These are phyloP conservation scores for Amphipyra berbera DNA, from an alignment of 2,888 invertebrate species.

Conservation along the genomic window DNA sequence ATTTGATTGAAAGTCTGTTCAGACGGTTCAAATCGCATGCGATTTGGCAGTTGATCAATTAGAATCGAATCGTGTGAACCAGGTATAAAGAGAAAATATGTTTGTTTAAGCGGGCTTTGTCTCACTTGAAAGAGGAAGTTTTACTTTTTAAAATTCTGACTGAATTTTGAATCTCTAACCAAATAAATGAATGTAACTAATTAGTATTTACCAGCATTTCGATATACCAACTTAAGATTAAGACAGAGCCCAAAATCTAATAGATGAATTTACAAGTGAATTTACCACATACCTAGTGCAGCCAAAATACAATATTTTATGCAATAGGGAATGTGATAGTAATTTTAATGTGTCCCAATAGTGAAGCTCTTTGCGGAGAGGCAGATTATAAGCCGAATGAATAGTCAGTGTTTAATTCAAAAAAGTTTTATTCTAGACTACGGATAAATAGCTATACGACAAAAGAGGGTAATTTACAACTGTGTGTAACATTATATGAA, in stretches of 20 bases:
- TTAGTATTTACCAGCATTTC: slow-evolving; percentile 39
- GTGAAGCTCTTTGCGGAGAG: slow-evolving; percentile 6
- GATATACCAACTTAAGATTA: slow-evolving; percentile 5
- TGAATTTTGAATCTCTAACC: neutral
- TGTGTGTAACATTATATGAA: slow-evolving; percentile 35
- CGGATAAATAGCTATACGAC: slow-evolving; percentile 50
- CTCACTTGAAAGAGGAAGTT: neutral
- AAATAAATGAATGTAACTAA: slow-evolving; percentile 2
- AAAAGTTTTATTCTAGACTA: slow-evolving; percentile 37
- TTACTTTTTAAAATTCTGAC: neutral
- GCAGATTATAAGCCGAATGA: slow-evolving; percentile 10
- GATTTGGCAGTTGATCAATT: too few species aligned
- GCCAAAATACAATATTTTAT: slow-evolving; percentile 49
- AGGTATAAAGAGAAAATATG: slow-evolving; percentile 14
- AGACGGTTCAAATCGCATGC: too few species aligned
- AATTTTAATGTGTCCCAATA: slow-evolving; percentile 41
- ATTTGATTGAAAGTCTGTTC: too few species aligned
- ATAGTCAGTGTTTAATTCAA: slow-evolving; percentile 19
- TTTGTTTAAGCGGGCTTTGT: slow-evolving; percentile 35
- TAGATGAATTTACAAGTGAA: slow-evolving; percentile 25
- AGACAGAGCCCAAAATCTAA: slow-evolving; percentile 37
- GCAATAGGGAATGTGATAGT: slow-evolving; percentile 60
- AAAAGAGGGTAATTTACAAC: slow-evolving; percentile 57
- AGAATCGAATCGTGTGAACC: too few species aligned
- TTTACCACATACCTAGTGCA: slow-evolving; percentile 54